Evolutionary conservation across 2,888 invertebrate species (phyloP), one percentile per base, ranked within the genome.

Genomic region (Euproctis similis): DNA sequence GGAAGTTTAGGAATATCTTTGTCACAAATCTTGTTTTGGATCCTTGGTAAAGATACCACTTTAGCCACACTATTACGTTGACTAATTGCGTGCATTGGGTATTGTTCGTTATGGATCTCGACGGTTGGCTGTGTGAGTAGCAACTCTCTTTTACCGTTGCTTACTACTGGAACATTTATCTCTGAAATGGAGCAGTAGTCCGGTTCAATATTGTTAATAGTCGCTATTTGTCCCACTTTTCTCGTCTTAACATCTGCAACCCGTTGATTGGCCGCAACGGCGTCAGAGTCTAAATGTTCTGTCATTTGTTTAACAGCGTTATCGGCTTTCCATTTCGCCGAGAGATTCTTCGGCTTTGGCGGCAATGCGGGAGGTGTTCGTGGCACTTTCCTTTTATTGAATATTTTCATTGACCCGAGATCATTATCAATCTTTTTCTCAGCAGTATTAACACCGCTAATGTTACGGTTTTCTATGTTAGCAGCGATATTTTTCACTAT

Each of bases 161-260:
- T 87, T 63, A 87, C 86, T 70, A 88, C 88, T 78, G 85, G 85
- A 65, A 88, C 87, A 85, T 88, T 89, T 72, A 91, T 86, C 81
- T 91, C 91, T 44, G 91, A 90, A 72, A 91, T 91, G 58, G 91
- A 91, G 68, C 91, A 91, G 82, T 91, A 91, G 73, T 91, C 91
- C 39, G 91, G 91, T 69, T 91, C 91, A 39, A 78, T 61, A 59
- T 60, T 73, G 53, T 74, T 76, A 36, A 71, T 56, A 58, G 77
- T 78, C 64, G 81, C 81, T 71, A 76, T 74, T 71, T 81, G 78
- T 66, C 78, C 81, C 64, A 76, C 76, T 72, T 76, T 84, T 69
- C 73, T 80, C 64, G 66, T 72, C 73, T 81, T 84, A 82, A 85
- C 84, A 66, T 85, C 84, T 78, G 81, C 76, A 76, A 80, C 81